Percentiles rank a stretch among this genome's conserved stretches.
Conservation (phyloP, 2,113 vertebrate genomes). For the Picathartes gymnocephalus region DNA sequence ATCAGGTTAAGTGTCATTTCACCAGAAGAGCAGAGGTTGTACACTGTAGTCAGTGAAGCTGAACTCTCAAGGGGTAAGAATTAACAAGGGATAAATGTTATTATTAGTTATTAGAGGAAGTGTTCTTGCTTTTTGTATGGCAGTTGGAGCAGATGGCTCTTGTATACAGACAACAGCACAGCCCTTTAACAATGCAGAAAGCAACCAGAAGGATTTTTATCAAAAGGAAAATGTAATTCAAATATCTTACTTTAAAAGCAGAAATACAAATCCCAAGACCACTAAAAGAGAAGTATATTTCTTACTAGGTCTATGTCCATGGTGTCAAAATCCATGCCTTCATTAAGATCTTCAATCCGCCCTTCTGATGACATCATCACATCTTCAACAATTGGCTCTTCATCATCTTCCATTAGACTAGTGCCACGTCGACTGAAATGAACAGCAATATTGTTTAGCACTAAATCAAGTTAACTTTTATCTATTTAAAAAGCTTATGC, state of each 20-base stretch:
- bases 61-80: background rate
- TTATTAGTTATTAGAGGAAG: background rate
- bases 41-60: background rate
- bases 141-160: background rate
- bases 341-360: conserved; percentile 97
- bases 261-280: background rate
- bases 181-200: background rate
- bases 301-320: conserved; percentile 99
- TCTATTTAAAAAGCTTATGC: background rate
- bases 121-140: background rate
- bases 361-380: conserved; percentile 99
- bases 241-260: background rate
- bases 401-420: conserved; percentile 98
- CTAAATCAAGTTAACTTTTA: background rate
- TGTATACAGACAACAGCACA: background rate
- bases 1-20: background rate
- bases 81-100: background rate
- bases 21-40: background rate
- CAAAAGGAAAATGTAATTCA: background rate
- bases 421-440: conserved; percentile 89
- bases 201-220: background rate
- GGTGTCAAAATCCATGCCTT: conserved; percentile 99
- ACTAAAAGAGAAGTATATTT: background rate
- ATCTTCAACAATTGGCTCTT: conserved; percentile 98
- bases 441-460: background rate